Evolutionary conservation across 2,888 invertebrate species (phyloP), one percentile per base, ranked within the genome.

Genomic region (Psylliodes chrysocephalus): DNA sequence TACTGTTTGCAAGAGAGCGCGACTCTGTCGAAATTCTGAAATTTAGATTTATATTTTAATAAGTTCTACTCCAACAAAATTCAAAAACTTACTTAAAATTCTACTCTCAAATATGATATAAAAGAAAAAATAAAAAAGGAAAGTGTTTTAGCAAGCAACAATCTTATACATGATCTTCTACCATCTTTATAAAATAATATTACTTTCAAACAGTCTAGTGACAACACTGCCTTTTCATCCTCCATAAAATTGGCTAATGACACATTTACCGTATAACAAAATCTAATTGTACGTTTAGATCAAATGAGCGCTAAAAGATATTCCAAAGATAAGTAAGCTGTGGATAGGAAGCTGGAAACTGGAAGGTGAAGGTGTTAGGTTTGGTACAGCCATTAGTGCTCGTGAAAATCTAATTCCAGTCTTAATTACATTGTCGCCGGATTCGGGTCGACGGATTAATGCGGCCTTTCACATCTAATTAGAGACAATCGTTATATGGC

Each of bases 391-490:
- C 65, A 70, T 70, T 70, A 68, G 52, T 44, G 61, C 44, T 69
- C 71, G 71, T 74, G 69, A 73, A 75, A 78, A 77, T 78, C 79
- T 78, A 79, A 81, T 81, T 80, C 77, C 75, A 72, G 47, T 71
- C 76, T 78, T 81, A 80, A 81, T 81, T 80, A 80, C 80, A 78
- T 79, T 79, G 80, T 79, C 77, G 78, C 78, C 75, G 76, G 74
- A 77, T 78, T 77, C 77, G 72, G 74, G 66, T 51, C 64, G 64
- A 67, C 60, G 63, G 67, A 70, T 69, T 71, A 74, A 74, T 71
- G 77, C 74, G 78, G 79, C 79, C 81, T 80, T 81, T 79, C 79
- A 77, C 78, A 76, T 80, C 75, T 78, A 80, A 81, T 82, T 82
- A 80, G 76, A 76, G 75, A 74, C 74, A 73, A 71, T 77, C 74